Base-by-base conservation (phyloP, 2,888 invertebrate species). In the Sepioteuthis lessoniana region DNA sequence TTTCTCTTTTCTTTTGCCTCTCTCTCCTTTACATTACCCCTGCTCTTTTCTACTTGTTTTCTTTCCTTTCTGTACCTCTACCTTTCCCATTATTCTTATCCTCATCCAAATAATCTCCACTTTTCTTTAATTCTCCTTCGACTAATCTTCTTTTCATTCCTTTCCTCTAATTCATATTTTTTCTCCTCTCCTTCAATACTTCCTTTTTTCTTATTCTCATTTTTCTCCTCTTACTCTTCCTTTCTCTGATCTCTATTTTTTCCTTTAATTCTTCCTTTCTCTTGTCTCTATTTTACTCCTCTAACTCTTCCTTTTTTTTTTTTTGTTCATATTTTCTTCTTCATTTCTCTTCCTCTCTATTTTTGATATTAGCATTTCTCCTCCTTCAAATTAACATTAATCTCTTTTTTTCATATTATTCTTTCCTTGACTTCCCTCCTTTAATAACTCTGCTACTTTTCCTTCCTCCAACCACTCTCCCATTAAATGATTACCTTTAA, bases 91-190 rank as follows among this genome's bases (percentile, higher is more conserved):
- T 28, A 31, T 93, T 37, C 55, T 93, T 13, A 31, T 93, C 21
- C 31, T 93, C n/a, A 3, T 93, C 37, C 55, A 55, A 13, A 31
- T 93, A n/a, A n/a, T n/a, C n/a, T n/a, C n/a, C n/a, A n/a, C n/a
- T n/a, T n/a, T n/a, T n/a, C n/a, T n/a, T n/a, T n/a, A n/a, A 60
- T 55, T 93, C 93, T 93, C 21, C 93, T 93, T 21, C 93, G 4
- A n/a, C 31, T 93, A n/a, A n/a, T n/a, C n/a, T n/a, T n/a, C n/a
- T n/a, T n/a, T n/a, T n/a, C n/a, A n/a, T 35, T 93, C 21, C 93
- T 93, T n/a, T 47, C 35, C 55, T 55, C 19, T 55, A 10, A 13
- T 31, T 55, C 25, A 3, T 93, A 25, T 13, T 93, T 47, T 1
- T 93, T 55, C 47, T 93, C 21, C 10, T 93, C 13, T 25, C 46